Percentiles rank a stretch among this genome's conserved stretches.
phyloP scores from a whole-genome alignment of 2,888 invertebrate species.

The Pseudolycoriella hygida region DNA sequence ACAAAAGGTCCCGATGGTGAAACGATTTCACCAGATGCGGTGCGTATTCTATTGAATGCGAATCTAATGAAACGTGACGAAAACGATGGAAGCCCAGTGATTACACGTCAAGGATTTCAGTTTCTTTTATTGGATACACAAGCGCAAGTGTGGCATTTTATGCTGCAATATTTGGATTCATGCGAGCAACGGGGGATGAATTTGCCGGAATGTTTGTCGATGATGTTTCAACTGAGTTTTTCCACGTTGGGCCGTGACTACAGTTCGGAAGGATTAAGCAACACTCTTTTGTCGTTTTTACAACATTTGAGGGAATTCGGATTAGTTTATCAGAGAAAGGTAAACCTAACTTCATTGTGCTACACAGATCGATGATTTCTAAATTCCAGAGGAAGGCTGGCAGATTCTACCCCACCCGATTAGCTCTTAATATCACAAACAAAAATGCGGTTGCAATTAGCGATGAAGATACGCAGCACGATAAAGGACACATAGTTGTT shows the following conservation, averaged over 20 bases:
- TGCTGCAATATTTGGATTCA: slow-evolving; percentile 87
- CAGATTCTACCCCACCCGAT: slow-evolving; percentile 84
- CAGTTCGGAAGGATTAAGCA: slow-evolving; percentile 85
- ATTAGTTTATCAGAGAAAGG: slow-evolving; percentile 90
- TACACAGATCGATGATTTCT: not conserved
- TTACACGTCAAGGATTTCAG: slow-evolving; percentile 92
- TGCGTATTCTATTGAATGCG: slow-evolving; percentile 77
- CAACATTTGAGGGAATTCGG: slow-evolving; percentile 96
- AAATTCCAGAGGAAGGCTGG: slow-evolving; percentile 59
- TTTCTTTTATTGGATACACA: slow-evolving; percentile 86
- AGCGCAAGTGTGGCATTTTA: slow-evolving; percentile 94
- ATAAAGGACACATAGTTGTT: slow-evolving; percentile 69
- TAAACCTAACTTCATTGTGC: no score
- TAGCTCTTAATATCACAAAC: slow-evolving; percentile 69
- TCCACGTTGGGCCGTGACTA: slow-evolving; percentile 91
- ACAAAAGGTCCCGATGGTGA: slow-evolving; percentile 51
- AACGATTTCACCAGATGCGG: slow-evolving; percentile 87
- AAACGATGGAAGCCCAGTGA: slow-evolving; percentile 65
- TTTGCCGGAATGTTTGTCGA: slow-evolving; percentile 81
- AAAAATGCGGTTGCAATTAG: slow-evolving; percentile 30
- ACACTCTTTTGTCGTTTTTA: slow-evolving; percentile 71
- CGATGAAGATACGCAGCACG: slow-evolving; percentile 33
- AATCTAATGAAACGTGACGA: slow-evolving; percentile 65
- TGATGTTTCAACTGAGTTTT: slow-evolving; percentile 92
- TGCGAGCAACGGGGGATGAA: slow-evolving; percentile 73